Base-by-base conservation (phyloP, 2,113 vertebrate species). In the Sylvilagus bachmani region DNA sequence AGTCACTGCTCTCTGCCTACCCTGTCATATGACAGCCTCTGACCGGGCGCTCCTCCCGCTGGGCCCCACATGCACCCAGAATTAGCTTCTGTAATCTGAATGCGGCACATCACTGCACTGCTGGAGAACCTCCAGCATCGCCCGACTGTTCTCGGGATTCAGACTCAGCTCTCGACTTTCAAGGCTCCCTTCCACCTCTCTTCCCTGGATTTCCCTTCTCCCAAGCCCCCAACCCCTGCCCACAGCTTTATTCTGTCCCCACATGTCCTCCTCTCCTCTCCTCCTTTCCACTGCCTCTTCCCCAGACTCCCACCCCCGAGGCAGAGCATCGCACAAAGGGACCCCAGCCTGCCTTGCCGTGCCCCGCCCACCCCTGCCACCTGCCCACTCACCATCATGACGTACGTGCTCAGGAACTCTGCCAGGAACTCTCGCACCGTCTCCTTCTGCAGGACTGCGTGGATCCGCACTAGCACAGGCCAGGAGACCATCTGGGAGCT, bases 331-430 rank as follows among this genome's bases (percentile, higher is more conserved):
- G 27, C 44, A 36, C 10, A 36, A 17, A 38, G 17, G 2, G 29
- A 10, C 53, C 58, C 21, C 21, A 33, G 51, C 7, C 29, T 67
- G 21, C 38, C 29, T 83, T 64, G 31, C 7, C 3, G 61, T 38
- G 49, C n/a, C 21, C 24, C 55, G 5, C 55, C 64, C 38, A 16
- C 55, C 36, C 11, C 8, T 24, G 7, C 66, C 83, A 5, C 44
- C 27, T 1, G 0, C 38, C 5, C 55, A 95, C 98, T 98, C 92
- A 99, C 99, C 99, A 99, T 99, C 99, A 99, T 98, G 81, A 99
- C 93, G 87, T 98, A 99, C 0, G 98, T 99, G 96, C 98, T 98
- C 33, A 99, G 94, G 14, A 96, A 79, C 97, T 99, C 99, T 0
- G 98, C 99, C 62, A 99, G 95, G 93, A 98, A 98, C 62, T 99